Conservation (phyloP, 2,888 invertebrate species). For the Brachyopa scutellaris region DNA sequence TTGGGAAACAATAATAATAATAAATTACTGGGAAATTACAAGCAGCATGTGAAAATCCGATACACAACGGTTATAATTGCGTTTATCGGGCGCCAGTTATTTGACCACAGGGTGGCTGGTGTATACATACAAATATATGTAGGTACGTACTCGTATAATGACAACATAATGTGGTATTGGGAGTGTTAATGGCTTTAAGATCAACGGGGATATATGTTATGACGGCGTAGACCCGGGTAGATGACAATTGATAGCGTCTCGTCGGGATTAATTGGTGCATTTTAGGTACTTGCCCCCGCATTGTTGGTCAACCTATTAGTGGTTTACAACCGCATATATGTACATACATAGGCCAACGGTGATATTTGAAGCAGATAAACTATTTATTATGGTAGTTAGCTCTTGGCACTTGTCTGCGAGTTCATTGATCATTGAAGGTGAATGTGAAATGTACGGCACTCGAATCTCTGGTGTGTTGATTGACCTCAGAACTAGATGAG, state of each 20-base stretch:
- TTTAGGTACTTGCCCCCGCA: not conserved
- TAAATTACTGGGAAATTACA: slow-evolving; percentile 55
- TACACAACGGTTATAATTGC: slow-evolving; percentile 39
- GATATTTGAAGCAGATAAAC: not conserved
- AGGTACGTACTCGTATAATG: slow-evolving; percentile 2
- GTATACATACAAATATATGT: not conserved
- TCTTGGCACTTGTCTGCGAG: no score
- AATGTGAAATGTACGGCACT: no score
- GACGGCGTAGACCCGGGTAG: not conserved
- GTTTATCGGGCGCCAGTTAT: slow-evolving; percentile 29
- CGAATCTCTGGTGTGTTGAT: no score
- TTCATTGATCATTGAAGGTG: no score
- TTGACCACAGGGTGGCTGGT: slow-evolving; percentile 17
- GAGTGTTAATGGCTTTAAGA: slow-evolving; percentile 26
- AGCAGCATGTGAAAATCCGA: slow-evolving; percentile 49
- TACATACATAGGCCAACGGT: not conserved
- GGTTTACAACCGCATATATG: no score
- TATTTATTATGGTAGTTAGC: no score
- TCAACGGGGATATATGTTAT: not conserved
- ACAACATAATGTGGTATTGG: not conserved
- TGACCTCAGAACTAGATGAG: no score
- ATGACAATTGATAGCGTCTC: slow-evolving; percentile 1
- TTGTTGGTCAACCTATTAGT: not conserved
- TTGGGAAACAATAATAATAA: slow-evolving; percentile 52
- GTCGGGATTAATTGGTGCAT: slow-evolving; percentile 30